Evolutionary conservation across 2,113 vertebrate genomes (phyloP), one percentile per base, ranked within the genome.

Genomic region (Regulus satrapa): DNA sequence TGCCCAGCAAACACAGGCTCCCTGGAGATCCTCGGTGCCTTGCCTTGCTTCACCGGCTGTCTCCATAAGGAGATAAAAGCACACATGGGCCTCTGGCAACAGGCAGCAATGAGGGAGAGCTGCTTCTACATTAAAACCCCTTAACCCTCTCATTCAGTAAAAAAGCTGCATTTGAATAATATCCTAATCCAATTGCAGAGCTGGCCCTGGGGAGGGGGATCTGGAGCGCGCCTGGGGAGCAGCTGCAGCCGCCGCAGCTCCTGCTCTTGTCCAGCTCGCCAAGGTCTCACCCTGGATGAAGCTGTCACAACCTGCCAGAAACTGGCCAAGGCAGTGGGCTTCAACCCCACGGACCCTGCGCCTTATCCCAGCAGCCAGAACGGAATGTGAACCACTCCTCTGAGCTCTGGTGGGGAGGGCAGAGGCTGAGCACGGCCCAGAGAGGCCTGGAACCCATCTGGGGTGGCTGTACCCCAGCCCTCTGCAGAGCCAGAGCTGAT

Each of bases 141-240:
- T 85, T 88, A 83, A 80, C 94, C 80, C 92, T 85, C 86, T 55
- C 58, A 87, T 91, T 95, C 76, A 71, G 73, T 17, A 43, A 84
- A 84, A 92, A 91, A 40, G 64, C 83, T 74, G 83, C 46, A 74
- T 91, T 96, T 84, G 76, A 95, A 94, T 82, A 92, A 94, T 43
- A 82, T 92, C 94, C 94, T 93, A 93, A 96, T 96, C 94, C 96
- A 89, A 85, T 72, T 96, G 41, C 85, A 31, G 79, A 88, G 75
- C 88, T 7, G 24, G 80, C 95, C 88, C 86, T 3, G 8, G 87
- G 81, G 93, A 84, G 12, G 38, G 59, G 86, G 56, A 93, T 43
- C 14, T 2, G 8, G 29, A 2, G 9, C 15, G 36, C 25, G 83
- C 69, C 77, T 4, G 15, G 63, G 89, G 79, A 86, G 25, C 31